Percentiles rank a stretch among this genome's conserved stretches.
phyloP scores from a whole-genome alignment of 2,113 vertebrate genomes.

The Carassius gibelio region DNA sequence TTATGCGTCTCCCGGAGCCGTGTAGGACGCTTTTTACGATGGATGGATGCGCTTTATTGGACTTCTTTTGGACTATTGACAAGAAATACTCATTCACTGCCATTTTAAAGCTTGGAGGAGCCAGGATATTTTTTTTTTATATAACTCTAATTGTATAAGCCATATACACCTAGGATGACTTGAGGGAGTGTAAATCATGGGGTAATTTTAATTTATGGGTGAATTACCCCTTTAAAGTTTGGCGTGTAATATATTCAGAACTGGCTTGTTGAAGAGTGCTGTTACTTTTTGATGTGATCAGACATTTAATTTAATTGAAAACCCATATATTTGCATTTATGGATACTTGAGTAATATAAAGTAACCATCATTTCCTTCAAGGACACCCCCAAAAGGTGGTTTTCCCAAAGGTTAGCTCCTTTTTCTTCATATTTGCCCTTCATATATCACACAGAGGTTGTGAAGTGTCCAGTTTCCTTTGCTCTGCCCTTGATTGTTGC shows the following conservation, averaged over 20 bases:
- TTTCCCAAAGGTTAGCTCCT: not conserved
- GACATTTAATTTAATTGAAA: not conserved
- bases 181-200: too few relatives aligned
- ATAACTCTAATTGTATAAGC: too few relatives aligned
- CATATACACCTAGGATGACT: too few relatives aligned
- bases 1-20: too few relatives aligned
- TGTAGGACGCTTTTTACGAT: too few relatives aligned
- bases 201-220: too few relatives aligned
- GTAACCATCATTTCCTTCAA: not conserved
- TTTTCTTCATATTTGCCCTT: not conserved
- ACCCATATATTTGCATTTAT: not conserved
- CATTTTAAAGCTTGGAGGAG: too few relatives aligned
- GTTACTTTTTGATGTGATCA: not conserved
- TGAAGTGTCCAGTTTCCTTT: constrained; percentile 62
- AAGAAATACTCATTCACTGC: too few relatives aligned
- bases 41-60: too few relatives aligned
- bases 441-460: constrained; percentile 60
- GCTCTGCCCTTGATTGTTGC: constrained; percentile 61
- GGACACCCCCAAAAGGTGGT: not conserved
- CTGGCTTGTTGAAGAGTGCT: not conserved
- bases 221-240: not conserved
- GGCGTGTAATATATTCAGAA: not conserved
- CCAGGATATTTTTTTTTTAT: too few relatives aligned
- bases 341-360: not conserved
- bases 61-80: too few relatives aligned